Percentiles rank a stretch among this genome's conserved stretches.
Evolutionary conservation across 1,140 invertebrate genomes (phyloP).

Genomic region (Saccostrea echinata): DNA sequence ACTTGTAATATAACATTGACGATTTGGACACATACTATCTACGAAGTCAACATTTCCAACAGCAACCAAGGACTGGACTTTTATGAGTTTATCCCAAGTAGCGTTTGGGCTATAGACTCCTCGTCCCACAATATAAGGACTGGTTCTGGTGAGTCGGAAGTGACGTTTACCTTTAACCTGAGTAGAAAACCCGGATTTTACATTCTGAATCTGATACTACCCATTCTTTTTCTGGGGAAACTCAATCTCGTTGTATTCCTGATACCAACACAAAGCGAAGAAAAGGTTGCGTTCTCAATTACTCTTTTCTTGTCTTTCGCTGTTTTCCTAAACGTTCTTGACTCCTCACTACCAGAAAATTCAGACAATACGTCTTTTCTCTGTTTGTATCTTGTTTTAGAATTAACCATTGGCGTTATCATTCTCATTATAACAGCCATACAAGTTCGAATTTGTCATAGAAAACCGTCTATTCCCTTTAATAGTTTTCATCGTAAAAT

Average conservation of each 20-base stretch:
- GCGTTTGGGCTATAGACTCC: slow-evolving; percentile 44
- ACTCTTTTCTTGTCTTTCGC: slow-evolving; percentile 64
- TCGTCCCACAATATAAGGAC: neutral
- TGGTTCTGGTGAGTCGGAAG: slow-evolving; percentile 21
- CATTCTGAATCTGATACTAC: slow-evolving; percentile 61
- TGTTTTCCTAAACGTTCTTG: slow-evolving; percentile 62
- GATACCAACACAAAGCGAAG: slow-evolving; percentile 61
- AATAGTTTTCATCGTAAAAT: slow-evolving; percentile 5
- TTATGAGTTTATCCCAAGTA: neutral
- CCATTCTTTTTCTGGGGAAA: slow-evolving; percentile 57
- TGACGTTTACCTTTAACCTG: slow-evolving; percentile 61
- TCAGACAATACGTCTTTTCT: neutral
- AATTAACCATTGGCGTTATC: slow-evolving; percentile 12
- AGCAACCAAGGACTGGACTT: neutral
- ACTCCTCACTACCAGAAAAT: slow-evolving; percentile 51
- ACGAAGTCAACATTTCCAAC: neutral
- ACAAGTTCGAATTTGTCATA: slow-evolving; percentile 5
- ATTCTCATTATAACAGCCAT: slow-evolving; percentile 14
- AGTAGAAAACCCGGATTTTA: slow-evolving; percentile 56
- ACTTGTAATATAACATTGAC: slow-evolving; percentile 41
- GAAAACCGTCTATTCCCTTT: neutral
- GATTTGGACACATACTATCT: slow-evolving; percentile 17
- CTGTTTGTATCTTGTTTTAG: slow-evolving; percentile 1
- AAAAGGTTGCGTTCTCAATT: slow-evolving; percentile 60
- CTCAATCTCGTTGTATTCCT: slow-evolving; percentile 61